Conservation (phyloP, 2,113 vertebrate genomes). For the Camelus bactrianus region DNA sequence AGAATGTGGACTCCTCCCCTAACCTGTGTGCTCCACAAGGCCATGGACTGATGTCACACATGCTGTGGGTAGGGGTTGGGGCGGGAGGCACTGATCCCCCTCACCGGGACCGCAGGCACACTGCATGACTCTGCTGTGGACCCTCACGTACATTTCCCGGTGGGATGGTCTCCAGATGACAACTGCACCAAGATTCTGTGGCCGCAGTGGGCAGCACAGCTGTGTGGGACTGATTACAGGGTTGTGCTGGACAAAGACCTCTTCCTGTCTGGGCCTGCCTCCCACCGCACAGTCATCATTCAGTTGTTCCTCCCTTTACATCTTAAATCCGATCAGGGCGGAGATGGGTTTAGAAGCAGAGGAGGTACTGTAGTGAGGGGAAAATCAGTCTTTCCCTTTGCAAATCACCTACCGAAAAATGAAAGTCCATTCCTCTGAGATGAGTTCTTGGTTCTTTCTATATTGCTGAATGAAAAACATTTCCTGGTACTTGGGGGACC, state of each 20-base stretch:
- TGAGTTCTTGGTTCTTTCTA: neutral
- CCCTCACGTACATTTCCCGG: neutral
- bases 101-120: fast-evolving
- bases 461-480: neutral
- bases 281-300: neutral
- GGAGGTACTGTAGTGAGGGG: neutral
- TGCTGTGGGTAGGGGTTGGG: neutral
- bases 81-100: too few relatives aligned
- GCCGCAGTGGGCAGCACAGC: neutral
- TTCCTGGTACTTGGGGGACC: neutral
- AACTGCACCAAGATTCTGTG: neutral
- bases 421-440: neutral
- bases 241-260: neutral
- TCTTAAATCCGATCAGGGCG: neutral
- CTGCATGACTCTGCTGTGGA: neutral
- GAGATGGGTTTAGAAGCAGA: neutral
- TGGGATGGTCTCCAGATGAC: neutral
- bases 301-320: neutral
- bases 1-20: neutral
- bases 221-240: neutral
- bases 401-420: neutral
- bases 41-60: neutral
- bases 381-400: neutral
- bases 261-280: too few relatives aligned
- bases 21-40: neutral